These are phyloP conservation scores for Pangasius mekongensis DNA, from an alignment of 2,797 vertebrate species.

Conservation along the genomic window DNA sequence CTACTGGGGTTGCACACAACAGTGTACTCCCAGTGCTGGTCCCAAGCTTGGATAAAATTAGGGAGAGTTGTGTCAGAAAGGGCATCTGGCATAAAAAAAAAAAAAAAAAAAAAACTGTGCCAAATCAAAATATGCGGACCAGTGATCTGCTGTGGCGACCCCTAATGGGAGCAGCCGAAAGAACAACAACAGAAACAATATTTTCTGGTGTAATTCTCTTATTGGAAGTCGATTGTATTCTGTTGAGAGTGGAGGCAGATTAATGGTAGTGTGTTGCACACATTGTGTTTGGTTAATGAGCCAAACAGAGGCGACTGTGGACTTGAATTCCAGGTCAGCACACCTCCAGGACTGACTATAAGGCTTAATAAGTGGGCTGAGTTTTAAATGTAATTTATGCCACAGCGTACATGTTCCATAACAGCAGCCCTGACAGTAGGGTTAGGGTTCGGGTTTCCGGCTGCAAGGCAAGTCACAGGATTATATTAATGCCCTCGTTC, in stretches of 20 bases:
- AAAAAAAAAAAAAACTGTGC: too few species aligned
- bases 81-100: too few species aligned
- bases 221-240: background rate
- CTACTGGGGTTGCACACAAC: too few species aligned
- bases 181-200: too few species aligned
- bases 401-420: background rate
- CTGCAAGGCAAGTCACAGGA: background rate
- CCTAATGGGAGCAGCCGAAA: too few species aligned
- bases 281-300: conserved; percentile 1
- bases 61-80: too few species aligned
- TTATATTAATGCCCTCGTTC: background rate
- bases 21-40: too few species aligned
- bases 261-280: background rate
- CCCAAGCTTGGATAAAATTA: too few species aligned
- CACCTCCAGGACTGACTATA: background rate
- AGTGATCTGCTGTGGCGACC: too few species aligned
- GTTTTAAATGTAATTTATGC: background rate
- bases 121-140: too few species aligned
- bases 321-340: background rate
- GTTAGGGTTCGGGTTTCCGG: background rate
- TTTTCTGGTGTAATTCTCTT: background rate
- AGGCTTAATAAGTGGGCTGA: background rate
- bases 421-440: background rate
- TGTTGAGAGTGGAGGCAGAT: background rate
- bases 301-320: background rate